A percentile compares a stretch with the other conserved stretches of the same genome.
Conservation (phyloP, 2,888 invertebrate genomes). For the Drosophila bunnanda region DNA sequence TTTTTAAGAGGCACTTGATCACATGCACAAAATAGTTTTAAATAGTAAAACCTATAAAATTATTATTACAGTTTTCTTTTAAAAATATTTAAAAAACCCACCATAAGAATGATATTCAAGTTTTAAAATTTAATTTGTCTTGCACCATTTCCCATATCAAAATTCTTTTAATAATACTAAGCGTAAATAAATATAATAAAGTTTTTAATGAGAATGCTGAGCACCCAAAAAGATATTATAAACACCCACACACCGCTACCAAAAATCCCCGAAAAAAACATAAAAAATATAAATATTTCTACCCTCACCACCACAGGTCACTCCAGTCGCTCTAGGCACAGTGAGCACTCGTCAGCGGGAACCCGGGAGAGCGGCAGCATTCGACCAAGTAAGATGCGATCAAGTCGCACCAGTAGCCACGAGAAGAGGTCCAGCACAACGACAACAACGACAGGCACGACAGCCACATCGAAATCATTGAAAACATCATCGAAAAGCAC, state of each 20-base stretch:
- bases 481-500: conserved; percentile 46
- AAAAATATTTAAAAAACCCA: no score
- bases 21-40: conserved; percentile 18
- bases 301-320: conserved; percentile 67
- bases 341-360: conserved; percentile 35
- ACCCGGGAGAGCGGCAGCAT: conserved; percentile 36
- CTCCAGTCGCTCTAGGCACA: conserved; percentile 81
- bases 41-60: neutral
- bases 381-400: conserved; percentile 54
- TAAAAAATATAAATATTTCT: neutral
- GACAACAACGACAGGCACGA: conserved; percentile 50
- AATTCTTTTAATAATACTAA: neutral
- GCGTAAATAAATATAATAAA: no score
- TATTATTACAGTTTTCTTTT: neutral
- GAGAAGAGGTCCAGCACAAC: conserved; percentile 58
- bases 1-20: neutral
- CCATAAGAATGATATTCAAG: no score
- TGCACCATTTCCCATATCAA: no score
- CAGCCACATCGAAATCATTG: conserved; percentile 42
- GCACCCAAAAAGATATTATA: neutral
- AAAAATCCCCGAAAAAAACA: neutral
- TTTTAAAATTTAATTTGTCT: no score
- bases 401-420: conserved; percentile 44
- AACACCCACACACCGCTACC: neutral
- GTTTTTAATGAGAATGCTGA: neutral